Conservation (phyloP, 2,888 invertebrate species). For the Tuberolachnus salignus region DNA sequence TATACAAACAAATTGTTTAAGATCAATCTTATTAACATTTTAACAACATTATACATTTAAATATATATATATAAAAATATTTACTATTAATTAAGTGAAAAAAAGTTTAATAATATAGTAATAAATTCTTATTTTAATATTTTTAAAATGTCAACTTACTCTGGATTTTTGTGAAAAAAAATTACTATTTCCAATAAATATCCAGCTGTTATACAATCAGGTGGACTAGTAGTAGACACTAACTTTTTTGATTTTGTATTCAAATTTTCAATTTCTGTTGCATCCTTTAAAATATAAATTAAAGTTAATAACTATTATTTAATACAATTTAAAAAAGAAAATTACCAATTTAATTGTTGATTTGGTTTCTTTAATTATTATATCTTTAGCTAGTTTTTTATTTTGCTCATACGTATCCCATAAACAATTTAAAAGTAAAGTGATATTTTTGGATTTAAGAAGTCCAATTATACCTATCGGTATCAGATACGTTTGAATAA, state of each 20-base stretch:
- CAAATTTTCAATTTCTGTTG: constrained; percentile 57
- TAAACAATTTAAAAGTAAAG: constrained; percentile 66
- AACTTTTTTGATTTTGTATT: constrained; percentile 61
- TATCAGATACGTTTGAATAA: constrained; percentile 42
- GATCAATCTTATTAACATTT: too few species aligned
- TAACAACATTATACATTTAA: too few species aligned
- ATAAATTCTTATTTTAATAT: background rate
- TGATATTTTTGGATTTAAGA: constrained; percentile 60
- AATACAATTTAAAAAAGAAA: background rate
- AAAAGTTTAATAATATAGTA: background rate
- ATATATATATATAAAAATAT: too few species aligned
- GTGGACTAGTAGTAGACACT: constrained; percentile 74
- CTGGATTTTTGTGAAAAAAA: constrained; percentile 53
- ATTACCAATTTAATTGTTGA: constrained; percentile 61
- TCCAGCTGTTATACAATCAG: constrained; percentile 77
- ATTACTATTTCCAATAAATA: constrained; percentile 68
- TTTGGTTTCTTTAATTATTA: constrained; percentile 63
- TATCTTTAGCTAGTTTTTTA: constrained; percentile 70
- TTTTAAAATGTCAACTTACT: constrained; percentile 28
- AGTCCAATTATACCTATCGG: constrained; percentile 59
- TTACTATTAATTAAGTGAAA: background rate
- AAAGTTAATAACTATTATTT: background rate
- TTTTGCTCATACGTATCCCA: constrained; percentile 80
- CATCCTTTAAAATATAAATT: constrained; percentile 10
- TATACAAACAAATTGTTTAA: too few species aligned